Evolutionary conservation across 2,888 invertebrate genomes (phyloP), one percentile per base, ranked within the genome.

Genomic region (Gari tellinella): DNA sequence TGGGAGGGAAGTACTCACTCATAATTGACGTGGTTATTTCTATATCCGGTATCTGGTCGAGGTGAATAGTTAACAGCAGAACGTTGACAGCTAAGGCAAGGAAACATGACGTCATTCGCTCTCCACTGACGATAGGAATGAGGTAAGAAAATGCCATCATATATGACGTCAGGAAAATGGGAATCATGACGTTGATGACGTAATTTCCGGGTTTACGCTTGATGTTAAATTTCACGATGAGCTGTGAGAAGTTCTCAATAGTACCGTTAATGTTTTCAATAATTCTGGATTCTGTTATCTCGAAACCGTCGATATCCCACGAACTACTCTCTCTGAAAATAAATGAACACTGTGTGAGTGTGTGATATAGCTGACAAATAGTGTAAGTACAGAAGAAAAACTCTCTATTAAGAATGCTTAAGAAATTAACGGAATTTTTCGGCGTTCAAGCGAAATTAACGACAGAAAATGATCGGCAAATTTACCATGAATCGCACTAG

Each of bases 131-230:
- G 14, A 68, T 45, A 26, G 76, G 76, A 12, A 76, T 64, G 23
- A 68, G 51, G 49, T 58, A 61, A 0, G 72, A 53, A 8, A 76
- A 21, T 10, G 58, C 49, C 66, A 72, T 72, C 37, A 65, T 40
- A 19, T 68, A 67, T 12, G 76, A 76, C 7, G 76, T 60, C 17
- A 55, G n/a, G 3, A 72, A 61, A 17, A 72, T 67, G 15, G 76
- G 76, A 43, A 64, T 25, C 21, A 76, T 41, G 15, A 67, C 67
- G 51, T 67, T 72, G 21, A 64, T 26, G 23, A 68, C 23, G 57
- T 72, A 76, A 25, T 68, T 60, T 37, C 72, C 76, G 43, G 76
- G 64, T 40, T 64, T 67, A 31, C 76, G 41, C 55, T 45, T 63
- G 37, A 76, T 31, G 0, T 25, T 41, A 17, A 76, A 38, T 4